Percentiles rank a stretch among this genome's conserved stretches.
These are phyloP conservation scores for Anabacerthia variegaticeps DNA, from an alignment of 2,797 vertebrate genomes.

Conservation along the genomic window DNA sequence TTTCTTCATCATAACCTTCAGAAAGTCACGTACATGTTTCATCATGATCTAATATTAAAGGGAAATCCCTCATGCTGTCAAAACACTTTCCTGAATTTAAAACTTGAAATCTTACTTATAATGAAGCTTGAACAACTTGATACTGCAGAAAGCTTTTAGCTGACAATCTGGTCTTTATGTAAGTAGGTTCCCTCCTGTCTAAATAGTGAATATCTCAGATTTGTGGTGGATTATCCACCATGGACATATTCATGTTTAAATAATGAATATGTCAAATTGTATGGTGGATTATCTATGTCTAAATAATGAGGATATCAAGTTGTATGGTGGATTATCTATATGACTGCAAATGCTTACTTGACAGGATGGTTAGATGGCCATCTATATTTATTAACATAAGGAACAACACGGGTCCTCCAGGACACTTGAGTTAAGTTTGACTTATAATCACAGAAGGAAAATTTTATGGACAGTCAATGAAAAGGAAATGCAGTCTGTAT, in stretches of 20 bases:
- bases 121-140: not conserved
- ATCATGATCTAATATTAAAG: not conserved
- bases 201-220: not conserved
- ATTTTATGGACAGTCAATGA: not conserved
- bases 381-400: not conserved
- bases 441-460: not conserved
- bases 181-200: not conserved
- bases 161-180: not conserved
- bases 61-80: not conserved
- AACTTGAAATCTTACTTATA: not conserved
- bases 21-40: slow-evolving; percentile 17
- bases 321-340: not conserved
- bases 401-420: not conserved
- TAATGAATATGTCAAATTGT: not conserved
- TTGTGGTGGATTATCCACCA: too few species aligned
- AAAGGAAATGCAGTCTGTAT: not conserved
- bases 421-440: not conserved
- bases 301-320: not conserved
- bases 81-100: not conserved
- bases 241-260: not conserved
- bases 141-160: not conserved
- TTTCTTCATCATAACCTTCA: slow-evolving; percentile 7
- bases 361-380: not conserved
- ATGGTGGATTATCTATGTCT: not conserved
- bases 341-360: not conserved